A percentile compares a stretch with the other conserved stretches of the same genome.
These are phyloP conservation scores for Scalopus aquaticus DNA, from an alignment of 2,113 vertebrate species.

Conservation along the genomic window DNA sequence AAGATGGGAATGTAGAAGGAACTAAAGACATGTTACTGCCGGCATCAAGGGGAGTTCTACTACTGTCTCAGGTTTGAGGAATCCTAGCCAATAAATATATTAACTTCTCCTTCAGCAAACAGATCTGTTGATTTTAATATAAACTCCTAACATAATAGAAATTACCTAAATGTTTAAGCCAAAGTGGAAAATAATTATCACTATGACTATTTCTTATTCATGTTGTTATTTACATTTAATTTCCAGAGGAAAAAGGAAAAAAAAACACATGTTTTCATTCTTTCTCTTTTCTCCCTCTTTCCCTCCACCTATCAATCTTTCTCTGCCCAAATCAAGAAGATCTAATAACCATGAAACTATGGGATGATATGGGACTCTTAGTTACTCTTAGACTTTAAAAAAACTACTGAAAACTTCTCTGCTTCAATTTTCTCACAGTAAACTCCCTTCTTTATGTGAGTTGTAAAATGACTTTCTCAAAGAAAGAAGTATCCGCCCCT, in stretches of 20 bases:
- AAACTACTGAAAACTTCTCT: constrained; percentile 21
- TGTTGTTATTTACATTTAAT: neutral
- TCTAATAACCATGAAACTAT: neutral
- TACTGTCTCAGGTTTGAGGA: neutral
- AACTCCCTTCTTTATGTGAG: constrained; percentile 25
- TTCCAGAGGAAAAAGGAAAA: neutral
- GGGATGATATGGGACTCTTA: neutral
- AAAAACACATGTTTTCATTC: no score
- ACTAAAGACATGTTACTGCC: neutral
- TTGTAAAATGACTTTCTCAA: constrained; percentile 48
- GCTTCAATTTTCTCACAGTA: constrained; percentile 44
- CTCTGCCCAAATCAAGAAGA: neutral
- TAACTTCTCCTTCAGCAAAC: neutral
- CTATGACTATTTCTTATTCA: neutral
- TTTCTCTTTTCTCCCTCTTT: no score
- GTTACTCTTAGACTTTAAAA: neutral
- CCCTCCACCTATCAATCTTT: neutral
- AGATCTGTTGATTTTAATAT: neutral
- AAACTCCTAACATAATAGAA: neutral
- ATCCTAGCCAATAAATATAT: neutral
- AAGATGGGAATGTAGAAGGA: neutral
- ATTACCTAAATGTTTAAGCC: neutral
- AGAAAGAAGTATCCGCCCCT: neutral
- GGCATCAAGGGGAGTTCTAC: neutral
- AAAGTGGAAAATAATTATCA: neutral